Conservation (phyloP, 2,113 vertebrate species). For the Alectura lathami region DNA sequence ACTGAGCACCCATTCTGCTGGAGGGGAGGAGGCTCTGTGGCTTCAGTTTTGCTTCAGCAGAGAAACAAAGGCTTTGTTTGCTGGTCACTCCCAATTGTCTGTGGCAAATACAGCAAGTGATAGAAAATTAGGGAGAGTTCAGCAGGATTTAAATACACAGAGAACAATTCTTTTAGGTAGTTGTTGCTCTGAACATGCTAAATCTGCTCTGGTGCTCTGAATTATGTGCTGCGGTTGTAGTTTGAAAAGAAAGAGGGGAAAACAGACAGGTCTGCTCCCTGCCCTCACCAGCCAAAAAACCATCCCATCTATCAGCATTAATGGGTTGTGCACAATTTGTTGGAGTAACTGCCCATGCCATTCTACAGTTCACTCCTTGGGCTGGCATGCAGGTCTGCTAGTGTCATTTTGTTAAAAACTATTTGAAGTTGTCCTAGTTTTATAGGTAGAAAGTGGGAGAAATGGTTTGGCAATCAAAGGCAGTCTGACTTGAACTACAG, state of each 20-base stretch:
- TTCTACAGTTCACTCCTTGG: neutral
- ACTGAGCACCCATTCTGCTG: neutral
- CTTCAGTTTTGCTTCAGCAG: neutral
- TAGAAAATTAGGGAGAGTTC: conserved; percentile 5
- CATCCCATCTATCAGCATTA: neutral
- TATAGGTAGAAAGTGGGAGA: neutral
- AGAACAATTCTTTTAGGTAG: neutral
- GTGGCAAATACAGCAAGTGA: neutral
- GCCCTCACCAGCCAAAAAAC: neutral
- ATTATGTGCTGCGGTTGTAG: neutral
- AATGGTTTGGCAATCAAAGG: conserved; percentile 41
- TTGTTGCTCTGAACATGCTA: neutral
- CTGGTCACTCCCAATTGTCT: neutral
- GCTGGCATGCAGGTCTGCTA: conserved; percentile 11
- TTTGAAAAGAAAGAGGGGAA: neutral
- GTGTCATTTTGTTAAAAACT: conserved; percentile 6
- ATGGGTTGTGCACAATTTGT: neutral
- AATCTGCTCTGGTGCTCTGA: neutral
- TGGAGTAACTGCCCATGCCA: neutral
- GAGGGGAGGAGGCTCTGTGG: neutral
- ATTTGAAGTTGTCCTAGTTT: conserved; percentile 32
- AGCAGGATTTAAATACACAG: neutral
- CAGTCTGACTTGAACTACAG: conserved; percentile 61
- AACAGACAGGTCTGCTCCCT: neutral
- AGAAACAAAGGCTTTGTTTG: neutral